Base-by-base conservation (phyloP, 2,113 vertebrate genomes). In the Amphiprion ocellaris region DNA sequence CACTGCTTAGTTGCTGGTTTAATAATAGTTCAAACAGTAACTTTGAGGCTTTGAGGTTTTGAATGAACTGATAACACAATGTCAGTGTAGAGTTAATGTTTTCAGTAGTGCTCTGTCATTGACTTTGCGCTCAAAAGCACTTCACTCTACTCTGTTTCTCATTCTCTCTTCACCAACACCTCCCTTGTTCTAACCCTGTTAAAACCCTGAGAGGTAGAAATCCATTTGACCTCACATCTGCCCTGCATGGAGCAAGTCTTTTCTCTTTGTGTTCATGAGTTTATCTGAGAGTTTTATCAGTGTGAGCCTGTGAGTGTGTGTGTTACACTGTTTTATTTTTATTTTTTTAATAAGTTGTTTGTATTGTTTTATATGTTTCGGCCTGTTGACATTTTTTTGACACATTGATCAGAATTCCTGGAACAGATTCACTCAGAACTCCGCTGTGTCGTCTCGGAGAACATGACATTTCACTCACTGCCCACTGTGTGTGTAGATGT, bases 151-250 rank as follows among this genome's bases (percentile, higher is more conserved):
- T 79, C 59, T 37, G 30, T 66, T 49, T 62, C 3, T 81, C 14
- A 0, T 24, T 17, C 17, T 52, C 53, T 77, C 74, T 60, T 24
- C 53, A 64, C 56, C 47, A 68, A 61, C 79, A 69, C 59, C 77
- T 50, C 46, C 69, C 1, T 26, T 41, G 17, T 44, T 64, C 37
- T 69, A 17, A 66, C 88, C 69, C 74, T 53, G 47, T 82, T 89
- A 77, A 89, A 86, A 84, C 33, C 65, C 68, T 88, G 64, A 80
- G 76, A 78, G 74, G 75, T 77, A 85, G 62, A 91, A 91, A 90
- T 91, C 74, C 79, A 81, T 91, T 92, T 79, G 89, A 89, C 85
- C 74, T 79, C 81, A 60, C 59, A 63, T 67, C 55, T 78, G 59
- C 67, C 58, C 64, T n/a, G 47, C 23, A 12, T 81, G 55, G 65